Percentiles rank a stretch among this genome's conserved stretches.
Conservation (phyloP, 2,797 vertebrate species). For the Nothura maculosa region DNA sequence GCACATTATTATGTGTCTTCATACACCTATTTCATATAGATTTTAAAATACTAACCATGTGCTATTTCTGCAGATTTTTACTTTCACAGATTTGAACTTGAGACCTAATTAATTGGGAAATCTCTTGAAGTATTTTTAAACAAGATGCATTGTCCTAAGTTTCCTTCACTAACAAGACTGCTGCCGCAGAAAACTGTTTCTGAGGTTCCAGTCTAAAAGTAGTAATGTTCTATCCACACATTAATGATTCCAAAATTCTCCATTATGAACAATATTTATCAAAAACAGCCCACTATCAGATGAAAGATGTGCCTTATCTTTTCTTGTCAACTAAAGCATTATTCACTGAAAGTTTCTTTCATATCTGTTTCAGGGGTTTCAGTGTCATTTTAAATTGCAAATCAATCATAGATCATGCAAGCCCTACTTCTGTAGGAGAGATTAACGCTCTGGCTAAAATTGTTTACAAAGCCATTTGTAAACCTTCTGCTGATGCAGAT, state of each 20-base stretch:
- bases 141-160: conserved; percentile 26
- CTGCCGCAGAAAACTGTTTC: conserved; percentile 69
- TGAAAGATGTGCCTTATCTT: conserved; percentile 95
- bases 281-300: conserved; percentile 90
- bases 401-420: conserved; percentile 94
- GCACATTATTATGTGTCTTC: neutral
- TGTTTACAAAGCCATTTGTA: conserved; percentile 93
- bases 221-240: conserved; percentile 87
- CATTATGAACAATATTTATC: conserved; percentile 94
- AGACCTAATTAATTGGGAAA: conserved; percentile 29
- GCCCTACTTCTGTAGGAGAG: conserved; percentile 86
- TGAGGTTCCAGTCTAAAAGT: conserved; percentile 82
- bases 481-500: conserved; percentile 91
- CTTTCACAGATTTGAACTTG: neutral
- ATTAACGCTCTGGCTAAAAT: conserved; percentile 91
- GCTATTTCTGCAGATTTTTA: neutral
- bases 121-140: conserved; percentile 19
- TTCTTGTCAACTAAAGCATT: conserved; percentile 93
- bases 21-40: neutral
- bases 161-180: conserved; percentile 42
- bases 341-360: conserved; percentile 93
- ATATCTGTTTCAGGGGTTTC: conserved; percentile 91
- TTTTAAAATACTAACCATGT: neutral
- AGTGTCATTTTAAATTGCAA: conserved; percentile 96
- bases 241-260: conserved; percentile 90